Conservation (phyloP, 2,113 vertebrate species). For the Perca flavescens region DNA sequence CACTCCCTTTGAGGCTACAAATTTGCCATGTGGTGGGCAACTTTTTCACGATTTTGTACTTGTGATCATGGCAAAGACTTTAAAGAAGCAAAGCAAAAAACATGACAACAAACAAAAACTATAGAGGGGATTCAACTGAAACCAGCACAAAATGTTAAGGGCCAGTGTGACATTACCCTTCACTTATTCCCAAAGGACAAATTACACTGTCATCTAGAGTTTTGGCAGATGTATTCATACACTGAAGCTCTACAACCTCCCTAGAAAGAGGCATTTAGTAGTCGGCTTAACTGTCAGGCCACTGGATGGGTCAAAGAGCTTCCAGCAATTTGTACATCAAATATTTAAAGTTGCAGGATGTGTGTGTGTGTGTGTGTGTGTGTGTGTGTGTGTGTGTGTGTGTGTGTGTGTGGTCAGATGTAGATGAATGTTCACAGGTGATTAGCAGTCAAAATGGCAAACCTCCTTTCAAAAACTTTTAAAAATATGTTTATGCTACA, state of each 20-base stretch:
- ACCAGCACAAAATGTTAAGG: not conserved
- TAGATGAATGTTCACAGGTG: conserved; percentile 11
- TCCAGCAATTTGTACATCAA: conserved; percentile 33
- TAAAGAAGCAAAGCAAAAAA: not conserved
- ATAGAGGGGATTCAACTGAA: not conserved
- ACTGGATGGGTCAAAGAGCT: conserved; percentile 21
- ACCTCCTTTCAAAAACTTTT: not conserved
- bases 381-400: not conserved
- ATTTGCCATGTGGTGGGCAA: conserved; percentile 3
- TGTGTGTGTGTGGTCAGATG: not conserved
- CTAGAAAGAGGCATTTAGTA: conserved; percentile 32
- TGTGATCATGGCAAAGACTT: conserved; percentile 1
- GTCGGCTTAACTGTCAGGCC: conserved; percentile 8
- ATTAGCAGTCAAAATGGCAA: conserved; percentile 6
- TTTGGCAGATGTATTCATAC: conserved; percentile 38
- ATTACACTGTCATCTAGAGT: not conserved
- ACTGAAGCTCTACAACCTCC: conserved; percentile 29
- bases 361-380: too few relatives aligned
- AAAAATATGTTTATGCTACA: not conserved
- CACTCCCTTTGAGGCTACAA: not conserved
- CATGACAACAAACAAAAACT: not conserved
- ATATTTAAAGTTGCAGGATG: conserved; percentile 50
- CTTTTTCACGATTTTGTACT: conserved; percentile 13
- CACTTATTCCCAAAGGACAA: conserved; percentile 27
- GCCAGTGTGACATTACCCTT: conserved; percentile 2